These are phyloP conservation scores for Fragum fragum DNA, from an alignment of 2,888 invertebrate species.

Conservation along the genomic window DNA sequence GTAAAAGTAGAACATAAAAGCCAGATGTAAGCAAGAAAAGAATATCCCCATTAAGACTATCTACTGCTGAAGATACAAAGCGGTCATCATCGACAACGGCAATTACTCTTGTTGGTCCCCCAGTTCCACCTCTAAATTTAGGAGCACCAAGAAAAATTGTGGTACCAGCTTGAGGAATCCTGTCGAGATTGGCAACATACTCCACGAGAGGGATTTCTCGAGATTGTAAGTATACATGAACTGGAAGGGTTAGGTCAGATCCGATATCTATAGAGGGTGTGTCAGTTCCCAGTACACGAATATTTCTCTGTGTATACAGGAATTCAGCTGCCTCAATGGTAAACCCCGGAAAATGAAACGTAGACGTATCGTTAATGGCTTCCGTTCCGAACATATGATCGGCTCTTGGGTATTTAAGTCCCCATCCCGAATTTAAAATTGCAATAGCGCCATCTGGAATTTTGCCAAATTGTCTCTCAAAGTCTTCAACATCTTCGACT, in stretches of 20 bases:
- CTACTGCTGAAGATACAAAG: no score
- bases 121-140: slow-evolving; percentile 46
- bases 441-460: slow-evolving; percentile 8
- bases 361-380: not conserved
- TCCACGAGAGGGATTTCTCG: slow-evolving; percentile 52
- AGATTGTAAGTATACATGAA: slow-evolving; percentile 51
- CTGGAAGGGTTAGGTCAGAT: slow-evolving; percentile 46
- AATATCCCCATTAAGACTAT: no score
- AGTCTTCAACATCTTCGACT: slow-evolving; percentile 13
- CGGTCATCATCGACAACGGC: slow-evolving; percentile 47
- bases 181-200: slow-evolving; percentile 55
- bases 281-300: slow-evolving; percentile 90
- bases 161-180: slow-evolving; percentile 45
- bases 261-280: slow-evolving; percentile 90
- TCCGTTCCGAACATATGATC: not conserved
- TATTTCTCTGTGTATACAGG: not conserved
- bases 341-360: slow-evolving; percentile 13
- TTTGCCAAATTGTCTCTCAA: not conserved
- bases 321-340: not conserved
- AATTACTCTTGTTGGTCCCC: slow-evolving; percentile 49
- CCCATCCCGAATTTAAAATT: slow-evolving; percentile 11
- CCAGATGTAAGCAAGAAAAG: no score
- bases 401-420: not conserved
- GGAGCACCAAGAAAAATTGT: slow-evolving; percentile 52
- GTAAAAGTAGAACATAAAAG: no score